A percentile compares a stretch with the other conserved stretches of the same genome.
phyloP scores from a whole-genome alignment of 2,888 invertebrate genomes.

The Trissoscelio sp. region DNA sequence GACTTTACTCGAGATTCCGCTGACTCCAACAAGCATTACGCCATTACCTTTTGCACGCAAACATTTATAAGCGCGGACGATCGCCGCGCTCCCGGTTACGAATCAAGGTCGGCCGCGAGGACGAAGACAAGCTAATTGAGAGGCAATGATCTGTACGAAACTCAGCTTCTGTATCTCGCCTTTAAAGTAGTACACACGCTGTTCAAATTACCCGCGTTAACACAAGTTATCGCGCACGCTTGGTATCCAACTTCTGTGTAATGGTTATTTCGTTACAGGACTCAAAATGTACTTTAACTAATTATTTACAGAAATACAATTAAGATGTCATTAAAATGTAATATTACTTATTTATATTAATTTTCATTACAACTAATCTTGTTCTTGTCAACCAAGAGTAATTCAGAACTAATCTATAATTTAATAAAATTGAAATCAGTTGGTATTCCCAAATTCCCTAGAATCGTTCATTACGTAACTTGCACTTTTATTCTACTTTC shows the following conservation, averaged over 20 bases:
- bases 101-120: slow-evolving; percentile 61
- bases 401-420: too few species aligned
- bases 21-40: slow-evolving; percentile 33
- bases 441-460: too few species aligned
- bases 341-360: too few species aligned
- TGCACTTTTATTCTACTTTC: too few species aligned
- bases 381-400: too few species aligned
- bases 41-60: slow-evolving; percentile 60
- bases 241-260: not conserved
- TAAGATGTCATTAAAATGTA: too few species aligned
- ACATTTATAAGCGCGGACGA: slow-evolving; percentile 58
- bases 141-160: slow-evolving; percentile 69
- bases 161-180: slow-evolving; percentile 62
- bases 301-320: too few species aligned
- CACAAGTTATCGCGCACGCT: slow-evolving; percentile 33
- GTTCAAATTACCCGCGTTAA: slow-evolving; percentile 52
- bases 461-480: too few species aligned
- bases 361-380: too few species aligned
- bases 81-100: slow-evolving; percentile 22
- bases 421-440: too few species aligned
- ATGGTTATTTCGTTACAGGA: too few species aligned
- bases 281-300: not conserved
- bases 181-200: slow-evolving; percentile 50
- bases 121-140: slow-evolving; percentile 71
- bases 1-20: slow-evolving; percentile 52